Base-by-base conservation (phyloP, 2,888 invertebrate genomes). In the Thysanoteuthis rhombus region DNA sequence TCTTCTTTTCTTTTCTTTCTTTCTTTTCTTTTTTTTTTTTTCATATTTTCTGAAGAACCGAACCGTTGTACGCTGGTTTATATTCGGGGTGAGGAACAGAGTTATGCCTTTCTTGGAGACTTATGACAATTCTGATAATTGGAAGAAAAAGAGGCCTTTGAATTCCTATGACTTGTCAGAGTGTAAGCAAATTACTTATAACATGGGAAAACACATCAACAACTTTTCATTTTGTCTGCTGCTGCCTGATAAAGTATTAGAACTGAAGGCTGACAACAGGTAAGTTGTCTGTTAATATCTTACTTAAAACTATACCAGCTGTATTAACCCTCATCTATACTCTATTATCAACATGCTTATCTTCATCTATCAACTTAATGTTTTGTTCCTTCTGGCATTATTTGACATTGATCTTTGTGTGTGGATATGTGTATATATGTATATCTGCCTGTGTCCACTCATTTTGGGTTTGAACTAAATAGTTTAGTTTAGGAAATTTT, bases 1-100 rank as follows among this genome's bases (percentile, higher is more conserved):
- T n/a, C 47, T 47, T 19, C 22, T 19, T 47, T 4, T 47, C 16
- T 47, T 19, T 22, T 47, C 4, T 47, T 22, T 16, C 22, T 3
- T 22, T 52, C 22, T 52, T 4, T 5, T 25, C 22, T 52, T 28
- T 32, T 42, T 91, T 90, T 91, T 93, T 12, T 90, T 52, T 90
- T 89, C 39, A n/a, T n/a, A n/a, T 92, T 92, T 94, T 89, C 95
- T 95, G 39, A 94, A 96, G 96, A 95, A 95, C 94, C 95, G 96
- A 90, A 96, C 96, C 92, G 95, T 95, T 39, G 94, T 93, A 58
- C 94, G 96, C 93, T 92, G 92, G 92, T 92, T 75, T 89, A 47
- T 89, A 45, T 89, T 89, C 42, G 93, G 89, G 75, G 45, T 93
- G 89, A 32, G 42, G 90, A 93, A 47, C 89, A 93, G 45, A 92